Evolutionary conservation across 2,888 invertebrate species (phyloP), one percentile per base, ranked within the genome.

Genomic region (Nomada hirtipes): DNA sequence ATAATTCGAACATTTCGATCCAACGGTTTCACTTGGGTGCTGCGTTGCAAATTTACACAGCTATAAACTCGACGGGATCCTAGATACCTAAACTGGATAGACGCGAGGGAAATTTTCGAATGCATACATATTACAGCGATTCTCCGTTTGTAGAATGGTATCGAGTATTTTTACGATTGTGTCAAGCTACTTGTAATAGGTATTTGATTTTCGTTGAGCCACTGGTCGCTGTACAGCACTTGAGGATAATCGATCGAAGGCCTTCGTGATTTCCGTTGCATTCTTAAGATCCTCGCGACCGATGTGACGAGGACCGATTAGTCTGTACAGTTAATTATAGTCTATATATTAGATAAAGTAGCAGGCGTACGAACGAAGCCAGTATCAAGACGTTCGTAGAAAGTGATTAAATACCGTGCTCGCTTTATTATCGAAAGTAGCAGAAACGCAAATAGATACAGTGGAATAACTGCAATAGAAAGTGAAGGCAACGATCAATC

Each of bases 251-350:
- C 44, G 78, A 87, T 79, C 71, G 73, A 61, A 79, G 78, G n/a
- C 85, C 88, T 86, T 84, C 85, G 26, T 13, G 63, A n/a, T 60
- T 82, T 88, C 88, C 88, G 82, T 67, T 73, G 42, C 29, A 60
- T 52, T 55, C 55, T 7, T 44, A 18, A 50, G 26, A 55, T 75
- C 50, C 42, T 75, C 70, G 75, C 52, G 53, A 76, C 69, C 7
- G 36, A 47, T 47, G 13, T 13, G 15, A 47, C 47, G 47, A 36
- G 1, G 7, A 29, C 36, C 36, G 47, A 47, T 47, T 3, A 15
- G 13, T 7, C 36, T 36, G 36, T 36, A 7, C 36, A 36, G 36
- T 36, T 36, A 36, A 47, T 47, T 13, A 47, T 15, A 47, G 47
- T 47, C 2, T 15, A 18, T 26, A 23, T 26, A 57, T 75, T 15